phyloP scores from a whole-genome alignment of 2,113 vertebrate species.

The Nibea coibor region DNA sequence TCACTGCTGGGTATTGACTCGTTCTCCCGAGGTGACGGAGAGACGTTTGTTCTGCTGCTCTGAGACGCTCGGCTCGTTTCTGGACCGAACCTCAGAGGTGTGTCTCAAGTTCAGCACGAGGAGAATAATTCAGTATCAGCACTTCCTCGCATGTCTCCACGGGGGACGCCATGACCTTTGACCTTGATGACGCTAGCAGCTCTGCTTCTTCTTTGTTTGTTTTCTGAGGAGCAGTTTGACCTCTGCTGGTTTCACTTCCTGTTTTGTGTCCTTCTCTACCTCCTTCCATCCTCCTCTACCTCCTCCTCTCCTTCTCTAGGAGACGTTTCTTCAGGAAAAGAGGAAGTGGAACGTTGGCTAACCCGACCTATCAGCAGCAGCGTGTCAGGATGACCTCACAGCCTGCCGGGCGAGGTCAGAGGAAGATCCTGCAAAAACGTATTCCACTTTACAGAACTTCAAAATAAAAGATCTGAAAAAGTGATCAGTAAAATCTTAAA shows the following conservation, averaged over 20 bases:
- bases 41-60: slow-evolving; percentile 16
- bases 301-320: no score
- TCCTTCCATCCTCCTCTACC: no score
- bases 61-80: slow-evolving; percentile 9
- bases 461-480: no score
- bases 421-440: slow-evolving; percentile 25
- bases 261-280: background rate
- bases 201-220: background rate
- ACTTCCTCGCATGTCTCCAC: background rate
- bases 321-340: background rate
- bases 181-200: background rate
- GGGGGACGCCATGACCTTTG: background rate
- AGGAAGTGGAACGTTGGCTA: slow-evolving; percentile 9
- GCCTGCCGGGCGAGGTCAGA: slow-evolving; percentile 6
- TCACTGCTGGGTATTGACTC: slow-evolving; percentile 23
- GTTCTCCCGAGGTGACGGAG: background rate
- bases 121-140: background rate
- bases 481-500: no score
- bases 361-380: slow-evolving; percentile 20
- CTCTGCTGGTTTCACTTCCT: slow-evolving; percentile 2
- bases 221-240: background rate
- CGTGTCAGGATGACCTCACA: slow-evolving; percentile 44
- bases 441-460: no score
- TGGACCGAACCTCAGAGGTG: slow-evolving; percentile 24
- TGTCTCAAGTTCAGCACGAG: background rate